A percentile compares a stretch with the other conserved stretches of the same genome.
Evolutionary conservation across 2,797 vertebrate species (phyloP).

Genomic region (Sebastes minor): DNA sequence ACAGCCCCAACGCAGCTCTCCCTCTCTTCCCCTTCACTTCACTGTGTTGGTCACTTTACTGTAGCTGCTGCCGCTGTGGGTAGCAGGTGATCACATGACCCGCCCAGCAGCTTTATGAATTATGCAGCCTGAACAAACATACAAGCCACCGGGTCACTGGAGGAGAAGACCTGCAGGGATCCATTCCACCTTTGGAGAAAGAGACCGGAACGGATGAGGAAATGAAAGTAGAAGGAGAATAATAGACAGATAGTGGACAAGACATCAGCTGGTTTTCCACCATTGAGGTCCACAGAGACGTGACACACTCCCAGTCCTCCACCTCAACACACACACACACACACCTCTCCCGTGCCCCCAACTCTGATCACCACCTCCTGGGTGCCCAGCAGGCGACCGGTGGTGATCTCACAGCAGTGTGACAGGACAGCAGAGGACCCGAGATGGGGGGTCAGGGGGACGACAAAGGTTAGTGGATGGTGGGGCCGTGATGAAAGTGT

Average conservation of each 20-base stretch:
- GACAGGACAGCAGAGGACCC: conserved; percentile 68
- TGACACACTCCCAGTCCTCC: neutral
- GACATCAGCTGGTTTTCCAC: conserved; percentile 6
- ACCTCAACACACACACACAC: conserved; percentile 1
- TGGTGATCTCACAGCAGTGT: conserved; percentile 58
- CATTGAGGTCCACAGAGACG: conserved; percentile 10
- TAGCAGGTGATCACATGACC: conserved; percentile 71
- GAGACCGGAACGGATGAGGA: neutral
- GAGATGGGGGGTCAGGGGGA: conserved; percentile 56
- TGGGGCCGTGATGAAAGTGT: conserved; percentile 15
- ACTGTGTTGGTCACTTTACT: conserved; percentile 43
- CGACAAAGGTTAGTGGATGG: conserved; percentile 50
- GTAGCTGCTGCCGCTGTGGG: conserved; percentile 61
- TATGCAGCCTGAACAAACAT: conserved; percentile 89
- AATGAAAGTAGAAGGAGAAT: neutral
- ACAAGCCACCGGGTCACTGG: conserved; percentile 78
- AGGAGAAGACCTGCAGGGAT: conserved; percentile 59
- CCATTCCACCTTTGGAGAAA: neutral
- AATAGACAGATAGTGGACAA: neutral
- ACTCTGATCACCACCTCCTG: conserved; percentile 29
- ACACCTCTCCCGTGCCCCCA: neutral
- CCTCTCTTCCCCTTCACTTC: conserved; percentile 17
- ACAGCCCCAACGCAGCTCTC: conserved; percentile 22
- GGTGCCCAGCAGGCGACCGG: conserved; percentile 50
- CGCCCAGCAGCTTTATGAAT: conserved; percentile 82